Evolutionary conservation across 2,797 vertebrate genomes (phyloP).

Genomic region (Parambassis ranga): DNA sequence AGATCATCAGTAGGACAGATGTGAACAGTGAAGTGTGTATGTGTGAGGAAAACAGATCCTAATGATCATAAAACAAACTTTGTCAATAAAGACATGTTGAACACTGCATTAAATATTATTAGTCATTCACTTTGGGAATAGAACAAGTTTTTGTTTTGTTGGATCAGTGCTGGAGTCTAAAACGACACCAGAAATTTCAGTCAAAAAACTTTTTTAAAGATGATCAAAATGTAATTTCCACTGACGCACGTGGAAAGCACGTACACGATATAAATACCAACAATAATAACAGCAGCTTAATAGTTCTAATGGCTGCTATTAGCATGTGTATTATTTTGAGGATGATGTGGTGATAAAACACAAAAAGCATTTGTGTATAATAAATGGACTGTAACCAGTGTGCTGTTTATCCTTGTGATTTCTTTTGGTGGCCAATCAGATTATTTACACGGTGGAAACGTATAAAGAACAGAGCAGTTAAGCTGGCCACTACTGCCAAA

Average conservation of each 20-base stretch:
- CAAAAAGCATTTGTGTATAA: slow-evolving; percentile 72
- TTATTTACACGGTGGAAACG: slow-evolving; percentile 75
- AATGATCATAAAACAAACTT: slow-evolving; percentile 54
- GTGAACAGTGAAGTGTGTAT: slow-evolving; percentile 56
- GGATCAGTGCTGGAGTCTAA: slow-evolving; percentile 19
- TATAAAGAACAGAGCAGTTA: slow-evolving; percentile 74
- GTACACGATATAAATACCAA: slow-evolving; percentile 64
- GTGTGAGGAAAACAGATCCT: slow-evolving; percentile 47
- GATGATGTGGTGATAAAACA: slow-evolving; percentile 63
- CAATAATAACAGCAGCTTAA: slow-evolving; percentile 71
- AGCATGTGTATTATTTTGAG: slow-evolving; percentile 70
- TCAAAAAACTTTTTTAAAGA: slow-evolving; percentile 31
- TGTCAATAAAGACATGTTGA: no score
- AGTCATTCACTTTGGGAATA: not conserved
- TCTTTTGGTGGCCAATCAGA: slow-evolving; percentile 78
- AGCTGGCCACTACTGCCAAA: slow-evolving; percentile 73
- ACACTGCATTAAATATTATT: no score
- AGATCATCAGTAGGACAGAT: slow-evolving; percentile 72
- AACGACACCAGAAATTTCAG: not conserved
- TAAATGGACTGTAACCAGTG: slow-evolving; percentile 79
- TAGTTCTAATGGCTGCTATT: slow-evolving; percentile 73
- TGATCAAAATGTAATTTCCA: slow-evolving; percentile 52
- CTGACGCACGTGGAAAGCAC: slow-evolving; percentile 59
- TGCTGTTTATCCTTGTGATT: slow-evolving; percentile 69
- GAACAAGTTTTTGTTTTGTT: not conserved